A percentile compares a stretch with the other conserved stretches of the same genome.
Evolutionary conservation across 2,113 vertebrate genomes (phyloP).

Genomic region (Cochlearius cochlearius): DNA sequence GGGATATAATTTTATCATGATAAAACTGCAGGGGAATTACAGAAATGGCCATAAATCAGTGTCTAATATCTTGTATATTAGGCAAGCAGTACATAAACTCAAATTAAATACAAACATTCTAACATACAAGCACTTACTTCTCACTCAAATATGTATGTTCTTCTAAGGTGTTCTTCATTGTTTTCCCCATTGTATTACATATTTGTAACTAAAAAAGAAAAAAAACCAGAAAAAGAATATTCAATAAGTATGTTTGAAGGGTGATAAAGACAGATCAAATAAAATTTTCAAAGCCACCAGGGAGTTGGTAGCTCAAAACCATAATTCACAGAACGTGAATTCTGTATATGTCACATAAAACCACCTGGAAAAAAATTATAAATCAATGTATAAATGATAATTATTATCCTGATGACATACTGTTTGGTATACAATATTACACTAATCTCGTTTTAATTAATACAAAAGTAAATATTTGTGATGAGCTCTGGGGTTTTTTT

Average conservation of each 20-base stretch:
- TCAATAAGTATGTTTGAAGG: not conserved
- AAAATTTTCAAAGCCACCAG: not conserved
- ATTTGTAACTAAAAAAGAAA: not conserved
- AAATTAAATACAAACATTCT: not conserved
- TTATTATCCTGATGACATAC: not conserved
- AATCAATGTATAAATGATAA: not conserved
- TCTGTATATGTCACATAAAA: not conserved
- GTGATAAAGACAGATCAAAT: not conserved
- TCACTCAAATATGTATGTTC: not conserved
- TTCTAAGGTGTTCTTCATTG: not conserved
- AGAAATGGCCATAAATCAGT: conserved; percentile 26
- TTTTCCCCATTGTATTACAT: not conserved
- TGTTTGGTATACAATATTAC: not conserved
- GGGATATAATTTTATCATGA: conserved; percentile 33
- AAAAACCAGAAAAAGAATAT: not conserved
- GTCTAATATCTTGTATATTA: not conserved
- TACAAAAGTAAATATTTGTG: not conserved
- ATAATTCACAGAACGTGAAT: not conserved
- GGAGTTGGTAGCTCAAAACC: not conserved
- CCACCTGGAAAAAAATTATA: not conserved
- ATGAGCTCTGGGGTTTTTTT: not conserved
- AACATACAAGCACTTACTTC: not conserved
- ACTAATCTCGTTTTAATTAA: not conserved
- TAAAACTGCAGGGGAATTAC: not conserved
- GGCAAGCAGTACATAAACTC: not conserved